Conservation (phyloP, 2,797 vertebrate species). For the Rousettus madagascariensis region DNA sequence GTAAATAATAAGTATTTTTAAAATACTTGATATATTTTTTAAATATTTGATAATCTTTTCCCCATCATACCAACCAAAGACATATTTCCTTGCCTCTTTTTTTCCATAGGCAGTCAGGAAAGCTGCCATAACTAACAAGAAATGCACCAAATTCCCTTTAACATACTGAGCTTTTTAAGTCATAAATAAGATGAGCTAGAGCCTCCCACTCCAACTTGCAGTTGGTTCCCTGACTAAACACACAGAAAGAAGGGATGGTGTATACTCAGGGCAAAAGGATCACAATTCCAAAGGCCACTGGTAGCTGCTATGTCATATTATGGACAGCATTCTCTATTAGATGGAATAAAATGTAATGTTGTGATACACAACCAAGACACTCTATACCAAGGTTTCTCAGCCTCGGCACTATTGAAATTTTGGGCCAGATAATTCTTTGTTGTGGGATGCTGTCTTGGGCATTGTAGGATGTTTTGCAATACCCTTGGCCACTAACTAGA, state of each 20-base stretch:
- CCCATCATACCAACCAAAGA: neutral
- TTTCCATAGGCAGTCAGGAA: neutral
- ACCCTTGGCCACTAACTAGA: neutral
- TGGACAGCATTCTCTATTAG: neutral
- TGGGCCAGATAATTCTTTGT: neutral
- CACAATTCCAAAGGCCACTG: neutral
- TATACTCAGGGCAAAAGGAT: neutral
- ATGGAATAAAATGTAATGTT: neutral
- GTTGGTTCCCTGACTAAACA: neutral
- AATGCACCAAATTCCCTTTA: neutral
- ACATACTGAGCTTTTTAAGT: neutral
- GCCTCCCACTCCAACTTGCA: neutral
- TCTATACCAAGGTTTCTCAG: neutral
- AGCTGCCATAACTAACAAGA: neutral
- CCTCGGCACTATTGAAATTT: neutral
- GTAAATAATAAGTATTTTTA: slow-evolving; percentile 36
- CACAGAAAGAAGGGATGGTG: neutral
- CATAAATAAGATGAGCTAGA: neutral
- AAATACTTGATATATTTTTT: neutral
- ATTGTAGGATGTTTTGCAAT: neutral
- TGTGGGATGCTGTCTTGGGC: neutral
- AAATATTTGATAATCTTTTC: slow-evolving; percentile 41
- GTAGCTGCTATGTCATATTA: neutral
- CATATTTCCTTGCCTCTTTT: neutral
- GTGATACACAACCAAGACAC: neutral